Conservation (phyloP, 2,113 vertebrate species). For the Strix aluco region DNA sequence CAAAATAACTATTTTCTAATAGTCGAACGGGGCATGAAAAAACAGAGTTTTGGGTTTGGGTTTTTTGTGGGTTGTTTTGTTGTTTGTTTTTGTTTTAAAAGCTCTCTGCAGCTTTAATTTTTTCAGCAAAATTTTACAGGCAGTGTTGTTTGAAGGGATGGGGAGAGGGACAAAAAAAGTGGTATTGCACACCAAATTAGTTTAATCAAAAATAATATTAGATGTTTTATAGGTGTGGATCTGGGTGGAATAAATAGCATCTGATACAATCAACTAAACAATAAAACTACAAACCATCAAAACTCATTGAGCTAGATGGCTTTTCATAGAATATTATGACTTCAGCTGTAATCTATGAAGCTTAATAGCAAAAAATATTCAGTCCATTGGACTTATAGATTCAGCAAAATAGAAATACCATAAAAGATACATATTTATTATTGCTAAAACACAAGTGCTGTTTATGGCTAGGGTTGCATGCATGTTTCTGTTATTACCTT, state of each 20-base stretch:
- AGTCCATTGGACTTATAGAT: not conserved
- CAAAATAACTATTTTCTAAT: not conserved
- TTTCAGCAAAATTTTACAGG: not conserved
- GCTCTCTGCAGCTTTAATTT: not conserved
- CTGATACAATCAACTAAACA: not conserved
- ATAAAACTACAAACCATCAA: not conserved
- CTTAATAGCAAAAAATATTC: not conserved
- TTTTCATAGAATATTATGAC: not conserved
- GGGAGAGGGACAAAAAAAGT: not conserved
- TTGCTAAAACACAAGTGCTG: not conserved
- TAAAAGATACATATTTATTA: not conserved
- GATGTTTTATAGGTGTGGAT: not conserved
- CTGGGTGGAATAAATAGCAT: not conserved
- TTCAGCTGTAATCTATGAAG: not conserved
- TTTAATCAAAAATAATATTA: not conserved
- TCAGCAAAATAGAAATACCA: not conserved
- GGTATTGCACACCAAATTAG: not conserved
- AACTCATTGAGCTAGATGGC: not conserved
- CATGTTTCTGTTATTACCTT: not conserved
- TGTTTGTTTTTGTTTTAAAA: not conserved
- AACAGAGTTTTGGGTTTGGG: accelerated
- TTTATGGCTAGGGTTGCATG: not conserved
- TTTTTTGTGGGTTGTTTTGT: not conserved
- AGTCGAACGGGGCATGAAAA: not conserved
- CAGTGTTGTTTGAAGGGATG: not conserved